Percentiles rank a stretch among this genome's conserved stretches.
These are phyloP conservation scores for Cichlasoma orientale DNA, from an alignment of 2,797 vertebrate genomes.

Conservation along the genomic window DNA sequence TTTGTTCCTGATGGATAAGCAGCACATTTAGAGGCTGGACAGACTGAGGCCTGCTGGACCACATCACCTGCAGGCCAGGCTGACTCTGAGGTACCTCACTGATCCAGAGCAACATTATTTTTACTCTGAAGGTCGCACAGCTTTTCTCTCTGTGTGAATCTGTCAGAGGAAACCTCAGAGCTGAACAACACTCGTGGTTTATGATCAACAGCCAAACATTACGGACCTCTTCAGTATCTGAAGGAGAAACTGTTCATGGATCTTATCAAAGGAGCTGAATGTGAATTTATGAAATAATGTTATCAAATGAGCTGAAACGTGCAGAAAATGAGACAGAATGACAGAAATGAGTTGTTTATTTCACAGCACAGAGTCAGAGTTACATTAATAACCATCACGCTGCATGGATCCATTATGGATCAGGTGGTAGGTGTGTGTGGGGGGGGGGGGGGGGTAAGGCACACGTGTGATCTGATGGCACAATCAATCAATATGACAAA, in stretches of 20 bases:
- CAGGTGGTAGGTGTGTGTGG: background rate
- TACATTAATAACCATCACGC: background rate
- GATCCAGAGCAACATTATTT: background rate
- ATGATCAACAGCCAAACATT: background rate
- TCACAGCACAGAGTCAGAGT: background rate
- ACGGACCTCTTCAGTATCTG: background rate
- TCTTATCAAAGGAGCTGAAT: background rate
- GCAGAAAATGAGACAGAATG: background rate
- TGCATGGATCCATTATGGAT: background rate
- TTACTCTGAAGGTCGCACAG: background rate
- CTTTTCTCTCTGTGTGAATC: background rate
- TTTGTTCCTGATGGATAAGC: background rate
- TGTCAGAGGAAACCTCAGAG: background rate
- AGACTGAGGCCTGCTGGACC: background rate
- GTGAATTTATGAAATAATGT: background rate
- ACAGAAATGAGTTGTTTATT: background rate
- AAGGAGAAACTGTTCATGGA: background rate
- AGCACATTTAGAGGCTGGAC: background rate
- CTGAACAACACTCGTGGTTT: background rate
- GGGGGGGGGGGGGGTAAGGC: background rate
- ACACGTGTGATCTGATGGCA: background rate
- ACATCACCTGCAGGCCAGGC: background rate
- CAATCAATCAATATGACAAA: background rate
- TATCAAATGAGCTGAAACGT: background rate
- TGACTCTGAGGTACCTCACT: background rate